Evolutionary conservation across 1,140 invertebrate species (phyloP).

Genomic region (Spodoptera litura): DNA sequence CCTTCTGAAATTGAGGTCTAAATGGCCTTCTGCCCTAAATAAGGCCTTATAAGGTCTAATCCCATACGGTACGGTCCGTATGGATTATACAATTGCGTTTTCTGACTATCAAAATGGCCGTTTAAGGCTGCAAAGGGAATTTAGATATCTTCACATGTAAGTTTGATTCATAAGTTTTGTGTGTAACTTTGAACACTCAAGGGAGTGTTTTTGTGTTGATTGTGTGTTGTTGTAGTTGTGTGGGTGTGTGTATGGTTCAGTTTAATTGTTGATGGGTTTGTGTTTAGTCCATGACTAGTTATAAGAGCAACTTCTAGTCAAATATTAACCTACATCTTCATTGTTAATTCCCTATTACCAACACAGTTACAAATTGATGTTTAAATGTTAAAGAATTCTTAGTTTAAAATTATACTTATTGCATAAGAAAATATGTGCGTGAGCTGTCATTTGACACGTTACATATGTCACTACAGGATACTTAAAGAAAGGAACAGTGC

Average conservation of each 20-base stretch:
- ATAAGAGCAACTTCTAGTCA: no score
- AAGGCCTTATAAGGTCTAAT: conserved; percentile 12
- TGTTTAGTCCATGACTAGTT: no score
- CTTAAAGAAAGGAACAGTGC: no score
- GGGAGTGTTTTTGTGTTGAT: conserved; percentile 3
- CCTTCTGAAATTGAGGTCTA: not conserved
- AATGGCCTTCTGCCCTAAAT: not conserved
- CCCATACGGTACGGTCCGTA: conserved; percentile 2
- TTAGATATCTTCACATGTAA: not conserved
- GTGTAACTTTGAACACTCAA: not conserved
- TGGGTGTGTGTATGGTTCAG: not conserved
- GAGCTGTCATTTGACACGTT: no score
- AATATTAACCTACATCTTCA: no score
- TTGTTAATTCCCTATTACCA: no score
- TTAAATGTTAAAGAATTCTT: no score
- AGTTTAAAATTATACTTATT: no score
- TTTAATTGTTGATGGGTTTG: no score
- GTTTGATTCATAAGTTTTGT: conserved; percentile 3
- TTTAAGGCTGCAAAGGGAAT: conserved; percentile 23
- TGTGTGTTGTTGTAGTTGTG: not conserved
- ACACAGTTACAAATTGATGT: no score
- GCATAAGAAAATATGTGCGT: no score
- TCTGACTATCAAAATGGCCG: conserved; percentile 7
- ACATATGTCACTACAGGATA: no score
- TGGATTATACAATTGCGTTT: conserved; percentile 6